Conservation (phyloP, 1,140 invertebrate genomes). For the Zelostemma sp. region DNA sequence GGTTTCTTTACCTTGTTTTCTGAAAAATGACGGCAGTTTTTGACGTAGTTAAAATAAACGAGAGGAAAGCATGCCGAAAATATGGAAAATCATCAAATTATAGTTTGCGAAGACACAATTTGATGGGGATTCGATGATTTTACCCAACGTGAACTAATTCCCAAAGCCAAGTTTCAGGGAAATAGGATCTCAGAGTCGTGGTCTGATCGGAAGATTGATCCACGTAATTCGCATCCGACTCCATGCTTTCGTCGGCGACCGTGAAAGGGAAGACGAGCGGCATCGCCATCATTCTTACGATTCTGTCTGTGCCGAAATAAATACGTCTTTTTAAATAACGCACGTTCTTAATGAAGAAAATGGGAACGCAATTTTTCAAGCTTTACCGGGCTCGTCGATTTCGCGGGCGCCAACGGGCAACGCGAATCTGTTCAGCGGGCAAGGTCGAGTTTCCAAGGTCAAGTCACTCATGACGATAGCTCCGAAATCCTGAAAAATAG, state of each 20-base stretch:
- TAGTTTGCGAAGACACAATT: too few species aligned
- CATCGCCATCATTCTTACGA: slow-evolving; percentile 60
- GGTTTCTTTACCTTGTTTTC: slow-evolving; percentile 69
- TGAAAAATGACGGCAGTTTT: slow-evolving; percentile 48
- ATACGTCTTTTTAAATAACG: background rate
- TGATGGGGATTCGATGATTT: too few species aligned
- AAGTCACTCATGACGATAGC: slow-evolving; percentile 71
- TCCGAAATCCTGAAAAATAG: slow-evolving; percentile 67
- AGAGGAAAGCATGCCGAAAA: too few species aligned
- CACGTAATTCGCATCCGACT: slow-evolving; percentile 56
- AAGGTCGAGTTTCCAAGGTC: slow-evolving; percentile 69
- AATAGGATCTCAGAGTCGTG: slow-evolving; percentile 70
- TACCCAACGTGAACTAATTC: slow-evolving; percentile 73
- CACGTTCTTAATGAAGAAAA: too few species aligned
- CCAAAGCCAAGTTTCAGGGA: slow-evolving; percentile 81
- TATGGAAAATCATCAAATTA: too few species aligned
- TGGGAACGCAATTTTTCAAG: too few species aligned
- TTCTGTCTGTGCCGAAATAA: slow-evolving; percentile 39
- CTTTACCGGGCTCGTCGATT: slow-evolving; percentile 52
- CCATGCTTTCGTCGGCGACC: slow-evolving; percentile 21
- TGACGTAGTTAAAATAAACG: background rate
- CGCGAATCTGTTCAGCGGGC: slow-evolving; percentile 52
- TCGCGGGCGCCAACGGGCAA: slow-evolving; percentile 18
- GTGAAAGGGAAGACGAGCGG: slow-evolving; percentile 57
- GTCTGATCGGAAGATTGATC: slow-evolving; percentile 58